Percentiles rank a stretch among this genome's conserved stretches.
Conservation (phyloP, 1,140 invertebrate species). For the Orchesella cincta region DNA sequence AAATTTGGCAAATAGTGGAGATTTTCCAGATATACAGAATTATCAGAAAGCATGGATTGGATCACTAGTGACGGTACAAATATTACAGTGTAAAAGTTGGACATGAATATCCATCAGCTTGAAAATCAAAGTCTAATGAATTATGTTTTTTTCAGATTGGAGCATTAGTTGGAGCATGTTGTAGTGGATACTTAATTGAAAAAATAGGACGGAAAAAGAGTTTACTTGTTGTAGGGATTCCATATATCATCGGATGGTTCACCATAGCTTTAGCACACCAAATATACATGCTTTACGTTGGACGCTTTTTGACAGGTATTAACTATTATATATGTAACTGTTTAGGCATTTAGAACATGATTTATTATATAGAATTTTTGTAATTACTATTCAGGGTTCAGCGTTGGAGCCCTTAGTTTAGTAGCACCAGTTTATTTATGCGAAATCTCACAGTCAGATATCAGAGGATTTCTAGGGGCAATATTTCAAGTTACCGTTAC, state of each 20-base stretch:
- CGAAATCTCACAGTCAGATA: conserved; percentile 13
- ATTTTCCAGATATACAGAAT: conserved; percentile 1
- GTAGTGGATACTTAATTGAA: not conserved
- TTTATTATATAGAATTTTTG: not conserved
- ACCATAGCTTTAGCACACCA: not conserved
- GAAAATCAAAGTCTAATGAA: not conserved
- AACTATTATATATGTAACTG: not conserved
- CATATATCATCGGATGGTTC: not conserved
- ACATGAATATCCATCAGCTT: no score
- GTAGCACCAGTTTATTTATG: conserved; percentile 21
- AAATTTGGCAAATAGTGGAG: conserved; percentile 2
- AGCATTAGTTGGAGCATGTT: not conserved
- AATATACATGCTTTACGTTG: not conserved
- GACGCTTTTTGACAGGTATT: not conserved
- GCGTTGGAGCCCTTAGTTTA: not conserved
- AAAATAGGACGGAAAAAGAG: conserved; percentile 13
- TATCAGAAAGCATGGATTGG: conserved; percentile 24
- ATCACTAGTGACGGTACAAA: conserved; percentile 6
- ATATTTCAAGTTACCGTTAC: conserved; percentile 16
- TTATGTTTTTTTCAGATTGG: not conserved
- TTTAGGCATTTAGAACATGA: not conserved
- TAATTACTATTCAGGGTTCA: not conserved
- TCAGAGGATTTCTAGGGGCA: conserved; percentile 8
- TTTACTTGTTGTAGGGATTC: not conserved
- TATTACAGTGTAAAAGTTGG: no score